Base-by-base conservation (phyloP, 2,888 invertebrate genomes). In the Parascotia fuliginaria region DNA sequence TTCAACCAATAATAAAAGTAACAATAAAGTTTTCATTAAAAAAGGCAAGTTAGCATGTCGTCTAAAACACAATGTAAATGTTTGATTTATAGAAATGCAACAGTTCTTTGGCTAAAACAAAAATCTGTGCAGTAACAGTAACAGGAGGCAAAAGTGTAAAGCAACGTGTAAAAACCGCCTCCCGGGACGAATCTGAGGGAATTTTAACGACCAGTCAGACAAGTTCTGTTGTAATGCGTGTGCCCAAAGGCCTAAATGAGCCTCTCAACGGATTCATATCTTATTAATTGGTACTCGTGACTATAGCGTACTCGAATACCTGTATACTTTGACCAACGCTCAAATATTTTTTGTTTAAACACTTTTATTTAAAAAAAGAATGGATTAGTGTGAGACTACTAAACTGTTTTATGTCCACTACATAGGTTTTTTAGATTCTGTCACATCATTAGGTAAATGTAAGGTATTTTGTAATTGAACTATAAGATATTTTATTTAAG, bases 151-250 rank as follows among this genome's bases (percentile, higher is more conserved):
- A 63, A 68, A 70, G 74, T 76, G 74, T 76, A 70, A 75, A 73
- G 67, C 67, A 65, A 55, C 62, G 61, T 66, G 66, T 70, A 61
- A 55, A 59, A 34, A 57, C 65, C 73, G 77, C 80, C 71, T 66
- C 71, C 77, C 77, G 78, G 76, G 77, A 79, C 79, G 80, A 83
- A 85, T 86, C 81, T 79, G 75, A 68, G 79, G 77, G 86, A 83
- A 87, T 83, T 79, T 81, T 80, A 84, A 82, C 81, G 79, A 87
- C 83, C 80, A 70, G 83, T 79, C 74, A 58, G 59, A 81, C 85
- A 65, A 72, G 86, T 85, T 85, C 72, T 58, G 74, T 59, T 74
- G 61, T 68, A 75, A 72, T 68, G 67, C 70, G 66, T 69, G 75
- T 74, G 75, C 75, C 73, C 69, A 69, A 72, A 74, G 76, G 77